phyloP scores from a whole-genome alignment of 2,113 vertebrate species.

The Neopipo cinnamomea region DNA sequence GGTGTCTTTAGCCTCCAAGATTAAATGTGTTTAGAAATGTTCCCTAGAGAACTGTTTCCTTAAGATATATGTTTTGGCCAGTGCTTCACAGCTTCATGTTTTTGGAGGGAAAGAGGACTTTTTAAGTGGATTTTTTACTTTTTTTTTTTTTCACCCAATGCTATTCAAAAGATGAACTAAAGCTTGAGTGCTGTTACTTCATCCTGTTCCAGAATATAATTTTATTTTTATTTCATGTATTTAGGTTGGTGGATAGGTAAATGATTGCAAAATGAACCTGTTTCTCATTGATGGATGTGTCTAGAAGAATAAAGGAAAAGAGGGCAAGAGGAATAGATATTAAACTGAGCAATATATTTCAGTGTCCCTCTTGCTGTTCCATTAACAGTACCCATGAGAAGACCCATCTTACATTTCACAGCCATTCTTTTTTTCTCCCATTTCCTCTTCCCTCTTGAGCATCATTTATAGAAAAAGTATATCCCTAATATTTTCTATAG shows the following conservation, averaged over 20 bases:
- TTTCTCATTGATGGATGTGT: slow-evolving; percentile 33
- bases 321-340: neutral
- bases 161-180: slow-evolving; percentile 3
- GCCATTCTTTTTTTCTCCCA: neutral
- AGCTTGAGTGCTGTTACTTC: neutral
- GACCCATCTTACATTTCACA: slow-evolving; percentile 7
- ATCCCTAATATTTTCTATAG: slow-evolving; percentile 24
- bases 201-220: neutral
- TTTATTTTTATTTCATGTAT: slow-evolving; percentile 31
- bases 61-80: neutral
- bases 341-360: slow-evolving; percentile 39
- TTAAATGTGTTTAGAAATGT: neutral
- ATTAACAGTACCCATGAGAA: slow-evolving; percentile 19
- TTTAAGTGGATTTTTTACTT: neutral
- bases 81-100: neutral
- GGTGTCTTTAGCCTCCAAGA: neutral
- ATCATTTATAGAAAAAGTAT: neutral
- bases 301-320: slow-evolving; percentile 13
- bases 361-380: neutral
- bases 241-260: slow-evolving; percentile 3
- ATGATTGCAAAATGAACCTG: neutral
- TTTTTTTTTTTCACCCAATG: neutral
- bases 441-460: neutral
- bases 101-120: neutral
- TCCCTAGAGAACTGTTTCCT: neutral